Percentiles rank a stretch among this genome's conserved stretches.
Evolutionary conservation across 2,113 vertebrate genomes (phyloP).

Genomic region (Cygnus buccinator): DNA sequence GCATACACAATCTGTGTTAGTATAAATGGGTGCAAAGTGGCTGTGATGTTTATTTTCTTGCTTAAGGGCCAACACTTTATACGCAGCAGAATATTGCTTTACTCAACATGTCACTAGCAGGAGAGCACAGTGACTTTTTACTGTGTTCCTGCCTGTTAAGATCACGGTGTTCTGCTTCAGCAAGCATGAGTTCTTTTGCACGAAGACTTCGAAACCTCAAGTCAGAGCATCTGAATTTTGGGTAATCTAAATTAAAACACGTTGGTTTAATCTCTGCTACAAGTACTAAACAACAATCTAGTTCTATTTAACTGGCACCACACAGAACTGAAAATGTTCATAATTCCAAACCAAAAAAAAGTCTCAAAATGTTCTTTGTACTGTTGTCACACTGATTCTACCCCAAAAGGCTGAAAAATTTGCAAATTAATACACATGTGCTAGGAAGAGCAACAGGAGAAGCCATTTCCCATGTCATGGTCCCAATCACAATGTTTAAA

Average conservation of each 20-base stretch:
- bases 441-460: slow-evolving; percentile 27
- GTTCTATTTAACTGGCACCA: neutral
- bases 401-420: neutral
- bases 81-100: slow-evolving; percentile 11
- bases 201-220: neutral
- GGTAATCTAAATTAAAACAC: neutral
- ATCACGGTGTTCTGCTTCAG: neutral
- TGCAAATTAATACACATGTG: neutral
- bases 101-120: neutral
- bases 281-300: neutral
- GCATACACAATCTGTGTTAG: neutral
- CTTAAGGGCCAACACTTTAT: neutral
- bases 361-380: neutral
- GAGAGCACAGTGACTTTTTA: neutral
- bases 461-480: slow-evolving; percentile 24
- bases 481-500: neutral
- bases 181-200: neutral
- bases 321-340: neutral
- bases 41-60: neutral
- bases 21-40: neutral
- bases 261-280: neutral
- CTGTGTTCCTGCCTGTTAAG: neutral
- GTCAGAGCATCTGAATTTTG: neutral
- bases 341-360: neutral
- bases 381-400: neutral